Evolutionary conservation across 2,888 invertebrate species (phyloP).

Genomic region (Metopia argyrocephala): DNA sequence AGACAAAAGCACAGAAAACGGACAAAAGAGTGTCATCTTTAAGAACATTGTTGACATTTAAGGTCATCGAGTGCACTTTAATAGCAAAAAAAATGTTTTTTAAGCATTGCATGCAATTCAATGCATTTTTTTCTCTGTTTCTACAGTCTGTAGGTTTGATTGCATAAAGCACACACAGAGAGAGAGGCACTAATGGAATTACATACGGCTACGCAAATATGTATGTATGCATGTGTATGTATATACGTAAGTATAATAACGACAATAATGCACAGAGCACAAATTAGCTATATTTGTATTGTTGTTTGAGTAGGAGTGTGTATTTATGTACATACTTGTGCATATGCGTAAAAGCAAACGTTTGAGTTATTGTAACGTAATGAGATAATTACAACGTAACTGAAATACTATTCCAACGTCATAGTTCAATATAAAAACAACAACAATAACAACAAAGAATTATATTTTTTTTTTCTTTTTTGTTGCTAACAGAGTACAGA

Average conservation of each 20-base stretch:
- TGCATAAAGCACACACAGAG: not conserved
- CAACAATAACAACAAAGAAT: not conserved
- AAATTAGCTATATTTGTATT: too few relatives aligned
- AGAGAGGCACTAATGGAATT: not conserved
- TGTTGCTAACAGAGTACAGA: not conserved
- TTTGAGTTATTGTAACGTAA: conserved; percentile 49
- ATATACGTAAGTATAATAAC: too few relatives aligned
- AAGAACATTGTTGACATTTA: conserved; percentile 63
- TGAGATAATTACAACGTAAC: conserved; percentile 55
- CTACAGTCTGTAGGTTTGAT: not conserved
- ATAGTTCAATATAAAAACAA: conserved; percentile 45
- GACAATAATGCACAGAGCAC: too few relatives aligned
- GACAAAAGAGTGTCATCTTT: conserved; percentile 10
- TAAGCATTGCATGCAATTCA: not conserved
- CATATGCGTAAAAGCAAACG: not conserved
- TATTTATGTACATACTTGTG: not conserved
- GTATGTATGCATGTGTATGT: not conserved
- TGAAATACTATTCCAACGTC: conserved; percentile 49
- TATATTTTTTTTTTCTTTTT: too few relatives aligned
- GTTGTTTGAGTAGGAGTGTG: not conserved
- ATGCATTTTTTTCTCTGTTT: not conserved
- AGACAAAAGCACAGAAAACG: not conserved
- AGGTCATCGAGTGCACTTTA: conserved; percentile 64
- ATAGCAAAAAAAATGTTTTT: not conserved
- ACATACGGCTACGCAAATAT: not conserved